Percentiles rank a stretch among this genome's conserved stretches.
These are phyloP conservation scores for Netelia inedita DNA, from an alignment of 2,888 invertebrate species.

Conservation along the genomic window DNA sequence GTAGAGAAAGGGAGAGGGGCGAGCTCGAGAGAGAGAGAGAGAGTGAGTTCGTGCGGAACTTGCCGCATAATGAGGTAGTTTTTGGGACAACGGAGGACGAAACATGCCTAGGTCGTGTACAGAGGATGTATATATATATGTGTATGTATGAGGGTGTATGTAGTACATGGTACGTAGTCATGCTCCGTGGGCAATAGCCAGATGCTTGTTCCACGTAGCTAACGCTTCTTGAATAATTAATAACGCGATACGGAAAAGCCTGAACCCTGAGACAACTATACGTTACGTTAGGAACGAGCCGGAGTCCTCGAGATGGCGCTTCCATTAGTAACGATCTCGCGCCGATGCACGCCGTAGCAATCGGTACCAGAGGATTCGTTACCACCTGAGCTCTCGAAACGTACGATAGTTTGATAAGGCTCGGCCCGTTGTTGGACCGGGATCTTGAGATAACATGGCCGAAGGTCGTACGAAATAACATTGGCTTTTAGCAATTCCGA, in stretches of 20 bases:
- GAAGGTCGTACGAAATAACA: too few relatives aligned
- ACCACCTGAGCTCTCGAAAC: too few relatives aligned
- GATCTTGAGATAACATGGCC: too few relatives aligned
- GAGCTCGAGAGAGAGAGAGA: background rate
- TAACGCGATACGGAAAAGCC: conserved; percentile 40
- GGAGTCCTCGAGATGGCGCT: conserved; percentile 9
- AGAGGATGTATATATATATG: conserved; percentile 9
- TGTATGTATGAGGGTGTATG: conserved; percentile 6
- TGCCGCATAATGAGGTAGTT: conserved; percentile 52
- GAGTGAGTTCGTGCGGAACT: conserved; percentile 48
- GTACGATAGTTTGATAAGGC: too few relatives aligned
- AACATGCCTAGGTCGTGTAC: conserved; percentile 8
- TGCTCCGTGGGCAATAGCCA: conserved; percentile 19
- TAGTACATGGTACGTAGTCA: conserved; percentile 1
- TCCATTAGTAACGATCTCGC: too few relatives aligned
- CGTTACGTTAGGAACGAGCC: conserved; percentile 16
- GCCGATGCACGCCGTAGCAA: too few relatives aligned
- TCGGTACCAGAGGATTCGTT: too few relatives aligned
- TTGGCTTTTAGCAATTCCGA: too few relatives aligned
- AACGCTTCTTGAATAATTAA: conserved; percentile 63
- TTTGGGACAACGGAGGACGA: conserved; percentile 30
- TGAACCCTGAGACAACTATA: conserved; percentile 20
- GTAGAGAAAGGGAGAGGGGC: background rate
- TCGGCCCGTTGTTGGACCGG: too few relatives aligned
- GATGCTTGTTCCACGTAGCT: conserved; percentile 25